phyloP scores from a whole-genome alignment of 2,888 invertebrate species.

The Xestia xanthographa region DNA sequence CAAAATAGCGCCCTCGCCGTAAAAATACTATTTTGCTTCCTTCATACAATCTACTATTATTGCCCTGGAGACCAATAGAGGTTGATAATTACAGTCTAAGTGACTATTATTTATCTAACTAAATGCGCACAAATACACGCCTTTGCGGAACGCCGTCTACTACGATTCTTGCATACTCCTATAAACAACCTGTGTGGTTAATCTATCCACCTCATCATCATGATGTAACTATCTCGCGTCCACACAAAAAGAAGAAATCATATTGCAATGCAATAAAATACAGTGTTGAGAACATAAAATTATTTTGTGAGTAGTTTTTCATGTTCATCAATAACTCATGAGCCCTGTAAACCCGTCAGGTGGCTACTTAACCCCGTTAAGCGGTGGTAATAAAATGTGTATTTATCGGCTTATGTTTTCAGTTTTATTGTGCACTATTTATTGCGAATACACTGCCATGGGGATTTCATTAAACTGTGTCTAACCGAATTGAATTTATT shows the following conservation, averaged over 20 bases:
- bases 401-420: constrained; percentile 51
- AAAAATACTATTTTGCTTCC: no score
- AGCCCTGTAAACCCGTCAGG: constrained; percentile 40
- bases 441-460: constrained; percentile 18
- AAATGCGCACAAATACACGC: not conserved
- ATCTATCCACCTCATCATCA: no score
- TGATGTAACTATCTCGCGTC: not conserved
- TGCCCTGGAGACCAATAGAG: no score
- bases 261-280: constrained; percentile 1
- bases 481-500: constrained; percentile 38
- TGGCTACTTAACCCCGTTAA: constrained; percentile 47
- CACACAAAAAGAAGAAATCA: not conserved
- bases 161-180: not conserved
- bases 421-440: constrained; percentile 39
- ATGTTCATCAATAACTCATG: constrained; percentile 33
- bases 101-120: not conserved
- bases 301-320: constrained; percentile 14
- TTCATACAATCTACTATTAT: no score
- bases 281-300: constrained; percentile 16
- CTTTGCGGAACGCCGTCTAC: not conserved
- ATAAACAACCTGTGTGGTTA: not conserved
- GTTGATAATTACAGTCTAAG: not conserved
- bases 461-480: constrained; percentile 36
- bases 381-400: constrained; percentile 46
- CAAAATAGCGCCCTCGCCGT: no score